A percentile compares a stretch with the other conserved stretches of the same genome.
Conservation (phyloP, 2,888 invertebrate genomes). For the Brenthis daphne region DNA sequence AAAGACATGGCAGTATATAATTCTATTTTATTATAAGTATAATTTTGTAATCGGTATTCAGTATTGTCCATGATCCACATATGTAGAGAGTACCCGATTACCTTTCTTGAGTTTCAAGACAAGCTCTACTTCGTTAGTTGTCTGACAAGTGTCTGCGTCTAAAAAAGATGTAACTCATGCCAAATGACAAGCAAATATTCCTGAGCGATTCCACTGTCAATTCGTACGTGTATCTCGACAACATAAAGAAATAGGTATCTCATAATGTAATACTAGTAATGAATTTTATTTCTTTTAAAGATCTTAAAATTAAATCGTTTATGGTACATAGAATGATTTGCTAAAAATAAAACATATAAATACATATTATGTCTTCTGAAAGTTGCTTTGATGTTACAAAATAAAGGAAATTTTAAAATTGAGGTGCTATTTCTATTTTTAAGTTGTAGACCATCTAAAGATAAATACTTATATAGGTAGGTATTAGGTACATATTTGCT, state of each 20-base stretch:
- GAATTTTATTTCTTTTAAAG: slow-evolving; percentile 34
- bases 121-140: slow-evolving; percentile 15
- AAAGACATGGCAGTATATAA: too few species aligned
- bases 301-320: slow-evolving; percentile 33
- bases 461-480: too few species aligned
- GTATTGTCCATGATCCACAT: neutral
- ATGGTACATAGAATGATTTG: slow-evolving; percentile 27
- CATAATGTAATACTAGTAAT: slow-evolving; percentile 30
- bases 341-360: slow-evolving; percentile 16
- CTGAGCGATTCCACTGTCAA: slow-evolving; percentile 35
- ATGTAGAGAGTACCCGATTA: neutral
- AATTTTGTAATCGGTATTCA: neutral
- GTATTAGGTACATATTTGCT: too few species aligned
- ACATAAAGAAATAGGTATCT: slow-evolving; percentile 32
- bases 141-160: slow-evolving; percentile 24
- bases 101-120: slow-evolving; percentile 8
- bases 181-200: slow-evolving; percentile 39
- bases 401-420: too few species aligned
- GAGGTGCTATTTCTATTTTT: too few species aligned
- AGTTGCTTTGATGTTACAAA: too few species aligned
- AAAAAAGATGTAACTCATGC: slow-evolving; percentile 35
- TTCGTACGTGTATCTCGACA: slow-evolving; percentile 27
- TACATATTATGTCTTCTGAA: too few species aligned
- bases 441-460: too few species aligned
- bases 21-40: too few species aligned